Evolutionary conservation across 2,113 vertebrate species (phyloP), one percentile per base, ranked within the genome.

Genomic region (Hyperopisus bebe): DNA sequence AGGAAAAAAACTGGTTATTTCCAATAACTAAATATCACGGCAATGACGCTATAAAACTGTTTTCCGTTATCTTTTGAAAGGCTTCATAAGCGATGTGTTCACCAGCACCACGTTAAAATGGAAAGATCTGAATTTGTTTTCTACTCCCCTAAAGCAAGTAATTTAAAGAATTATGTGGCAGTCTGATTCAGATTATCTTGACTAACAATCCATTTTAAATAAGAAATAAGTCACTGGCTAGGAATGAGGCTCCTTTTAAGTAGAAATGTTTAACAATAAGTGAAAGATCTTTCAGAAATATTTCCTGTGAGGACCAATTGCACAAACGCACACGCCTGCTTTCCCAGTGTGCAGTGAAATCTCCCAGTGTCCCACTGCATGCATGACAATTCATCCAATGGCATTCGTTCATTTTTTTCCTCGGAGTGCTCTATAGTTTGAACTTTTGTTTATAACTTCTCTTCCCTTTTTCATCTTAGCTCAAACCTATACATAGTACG

Each of bases 351-450:
- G 48, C 47, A 84, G 15, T 84, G 77, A 44, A 58, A 15, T 89
- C 24, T 27, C 35, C 31, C 39, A 62, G 24, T 13, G 39, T 89
- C 77, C 19, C 39, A 39, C 27, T 50, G 74, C 47, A 83, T 48
- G 42, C 42, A 89, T 35, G 77, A 74, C 88, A 55, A 89, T 21
- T 10, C 74, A 89, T 89, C 77, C 13, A 84, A 89, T 31, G 17
- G 31, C 11, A 50, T 53, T 83, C 10, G 21, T 50, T n/a, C 50
- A 4, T 19, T 44, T 31, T 21, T 39, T 21, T 15, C 50, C 42
- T 47, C 5, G 80, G 42, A 84, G 39, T 84, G 44, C 82, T 47
- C 80, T 47, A 6, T 24, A 47, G 44, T 55, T 89, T 55, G 82
- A 19, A 89, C 46, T 42, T 53, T 55, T 15, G 31, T 55, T 48